phyloP scores from a whole-genome alignment of 2,113 vertebrate genomes.

The Megaptera novaeangliae region DNA sequence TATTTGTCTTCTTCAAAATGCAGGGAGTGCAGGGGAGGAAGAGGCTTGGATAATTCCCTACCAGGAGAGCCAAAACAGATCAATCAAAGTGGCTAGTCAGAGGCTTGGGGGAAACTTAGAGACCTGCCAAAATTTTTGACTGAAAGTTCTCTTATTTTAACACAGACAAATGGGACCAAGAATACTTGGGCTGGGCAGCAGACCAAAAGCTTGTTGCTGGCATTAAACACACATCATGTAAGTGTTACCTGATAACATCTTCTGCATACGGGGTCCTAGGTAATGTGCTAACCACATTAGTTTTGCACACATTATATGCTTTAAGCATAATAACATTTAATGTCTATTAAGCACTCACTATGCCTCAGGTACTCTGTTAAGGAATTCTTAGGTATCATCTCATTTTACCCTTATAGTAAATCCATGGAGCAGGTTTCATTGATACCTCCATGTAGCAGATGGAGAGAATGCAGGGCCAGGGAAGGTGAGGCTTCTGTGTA shows the following conservation, averaged over 20 bases:
- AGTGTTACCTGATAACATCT: not conserved
- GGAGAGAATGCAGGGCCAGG: not conserved
- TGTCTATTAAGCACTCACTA: not conserved
- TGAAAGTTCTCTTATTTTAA: not conserved
- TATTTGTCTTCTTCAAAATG: constrained; percentile 35
- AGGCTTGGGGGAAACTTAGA: not conserved
- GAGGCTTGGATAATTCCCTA: constrained; percentile 14
- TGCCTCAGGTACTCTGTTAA: not conserved
- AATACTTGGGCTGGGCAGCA: not conserved
- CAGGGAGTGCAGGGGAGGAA: not conserved
- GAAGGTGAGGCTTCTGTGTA: not conserved
- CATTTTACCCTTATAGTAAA: not conserved
- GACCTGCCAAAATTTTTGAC: not conserved
- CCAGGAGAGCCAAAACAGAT: not conserved
- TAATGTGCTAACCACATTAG: not conserved
- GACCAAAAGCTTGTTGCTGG: not conserved
- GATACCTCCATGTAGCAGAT: not conserved
- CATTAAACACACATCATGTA: not conserved
- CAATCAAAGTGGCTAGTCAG: constrained; percentile 19
- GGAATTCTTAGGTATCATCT: not conserved
- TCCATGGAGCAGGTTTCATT: not conserved
- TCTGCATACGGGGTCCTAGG: not conserved
- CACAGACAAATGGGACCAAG: not conserved
- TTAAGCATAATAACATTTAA: not conserved
- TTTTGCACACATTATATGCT: not conserved